phyloP scores from a whole-genome alignment of 2,888 invertebrate genomes.

The Pyrrhosoma nymphula region DNA sequence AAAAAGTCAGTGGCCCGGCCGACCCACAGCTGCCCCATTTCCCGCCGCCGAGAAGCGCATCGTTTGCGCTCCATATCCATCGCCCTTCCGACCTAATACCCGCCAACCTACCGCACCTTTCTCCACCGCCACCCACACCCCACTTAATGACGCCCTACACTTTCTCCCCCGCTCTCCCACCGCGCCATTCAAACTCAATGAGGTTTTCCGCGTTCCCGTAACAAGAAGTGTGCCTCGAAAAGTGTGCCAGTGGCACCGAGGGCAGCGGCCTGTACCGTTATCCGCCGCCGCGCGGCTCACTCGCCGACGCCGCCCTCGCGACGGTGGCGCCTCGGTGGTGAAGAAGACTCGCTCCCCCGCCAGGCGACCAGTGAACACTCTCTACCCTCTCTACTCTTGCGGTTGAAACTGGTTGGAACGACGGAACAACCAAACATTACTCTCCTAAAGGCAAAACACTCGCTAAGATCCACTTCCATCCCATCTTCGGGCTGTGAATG shows the following conservation, averaged over 20 bases:
- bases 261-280: slow-evolving; percentile 51
- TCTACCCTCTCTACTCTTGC: no score
- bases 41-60: slow-evolving; percentile 36
- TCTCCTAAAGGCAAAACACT: no score
- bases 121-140: background rate
- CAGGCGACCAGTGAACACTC: background rate
- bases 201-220: slow-evolving; percentile 68
- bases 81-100: background rate
- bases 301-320: background rate
- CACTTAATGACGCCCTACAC: background rate
- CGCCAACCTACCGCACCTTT: slow-evolving; percentile 19
- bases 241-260: slow-evolving; percentile 65
- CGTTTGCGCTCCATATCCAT: background rate
- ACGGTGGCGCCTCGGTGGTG: background rate
- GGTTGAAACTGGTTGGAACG: no score
- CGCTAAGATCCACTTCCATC: no score
- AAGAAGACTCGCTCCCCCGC: background rate
- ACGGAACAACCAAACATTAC: no score
- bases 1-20: background rate
- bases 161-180: slow-evolving; percentile 44
- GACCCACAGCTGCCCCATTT: background rate
- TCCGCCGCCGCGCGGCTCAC: background rate
- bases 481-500: no score
- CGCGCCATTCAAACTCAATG: slow-evolving; percentile 5
- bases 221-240: slow-evolving; percentile 68